Conservation (phyloP, 2,888 invertebrate genomes). For the Cactoblastis cactorum region DNA sequence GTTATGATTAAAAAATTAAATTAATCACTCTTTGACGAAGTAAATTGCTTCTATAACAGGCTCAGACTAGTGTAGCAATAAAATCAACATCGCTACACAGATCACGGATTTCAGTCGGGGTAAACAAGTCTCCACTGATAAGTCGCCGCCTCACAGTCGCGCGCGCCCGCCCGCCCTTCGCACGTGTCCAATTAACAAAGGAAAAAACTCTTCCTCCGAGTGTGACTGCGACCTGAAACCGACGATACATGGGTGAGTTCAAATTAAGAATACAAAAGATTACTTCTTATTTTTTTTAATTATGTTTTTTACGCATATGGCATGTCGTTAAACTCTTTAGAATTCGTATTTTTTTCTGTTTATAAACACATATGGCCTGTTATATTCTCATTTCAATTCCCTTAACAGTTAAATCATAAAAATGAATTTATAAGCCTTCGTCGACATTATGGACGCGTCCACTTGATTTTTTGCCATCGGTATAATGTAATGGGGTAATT, state of each 20-base stretch:
- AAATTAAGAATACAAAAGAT: slow-evolving; percentile 1
- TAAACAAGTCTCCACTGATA: slow-evolving; percentile 70
- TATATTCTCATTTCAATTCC: not conserved
- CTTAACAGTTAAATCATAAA: not conserved
- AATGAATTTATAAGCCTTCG: not conserved
- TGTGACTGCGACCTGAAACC: not conserved
- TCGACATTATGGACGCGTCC: slow-evolving; percentile 15
- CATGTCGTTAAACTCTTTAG: too few relatives aligned
- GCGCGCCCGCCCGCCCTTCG: slow-evolving; percentile 63
- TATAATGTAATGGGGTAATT: slow-evolving; percentile 48
- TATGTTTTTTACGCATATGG: not conserved
- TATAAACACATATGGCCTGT: too few relatives aligned
- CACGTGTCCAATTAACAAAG: slow-evolving; percentile 39
- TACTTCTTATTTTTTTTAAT: not conserved
- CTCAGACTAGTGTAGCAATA: slow-evolving; percentile 24
- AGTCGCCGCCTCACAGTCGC: slow-evolving; percentile 64
- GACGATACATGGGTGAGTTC: slow-evolving; percentile 37
- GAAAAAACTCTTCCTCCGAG: slow-evolving; percentile 16
- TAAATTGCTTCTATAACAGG: not conserved
- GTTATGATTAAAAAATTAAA: not conserved
- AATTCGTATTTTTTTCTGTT: too few relatives aligned
- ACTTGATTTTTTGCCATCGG: slow-evolving; percentile 33
- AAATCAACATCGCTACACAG: slow-evolving; percentile 50
- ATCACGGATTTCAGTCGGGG: slow-evolving; percentile 52
- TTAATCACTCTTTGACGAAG: not conserved